Conservation (phyloP, 2,113 vertebrate genomes). For the Hydrolagus affinis region DNA sequence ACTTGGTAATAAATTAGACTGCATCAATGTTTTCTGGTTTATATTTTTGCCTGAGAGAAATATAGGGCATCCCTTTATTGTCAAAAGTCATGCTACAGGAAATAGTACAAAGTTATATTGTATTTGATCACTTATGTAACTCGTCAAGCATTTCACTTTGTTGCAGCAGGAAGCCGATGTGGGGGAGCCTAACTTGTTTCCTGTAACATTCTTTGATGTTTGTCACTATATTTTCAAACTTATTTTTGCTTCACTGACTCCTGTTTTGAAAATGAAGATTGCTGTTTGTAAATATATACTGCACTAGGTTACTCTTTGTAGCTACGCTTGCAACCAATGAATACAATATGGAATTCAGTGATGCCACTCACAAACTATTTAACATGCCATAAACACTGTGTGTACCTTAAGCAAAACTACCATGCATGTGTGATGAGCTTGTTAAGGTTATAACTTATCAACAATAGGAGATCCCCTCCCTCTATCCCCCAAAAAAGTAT, state of each 20-base stretch:
- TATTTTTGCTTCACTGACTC: neutral
- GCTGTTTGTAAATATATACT: too few relatives aligned
- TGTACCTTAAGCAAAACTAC: too few relatives aligned
- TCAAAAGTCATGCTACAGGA: neutral
- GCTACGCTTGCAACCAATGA: too few relatives aligned
- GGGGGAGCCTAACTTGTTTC: neutral
- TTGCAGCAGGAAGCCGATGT: neutral
- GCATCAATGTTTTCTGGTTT: neutral
- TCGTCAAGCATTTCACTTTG: neutral
- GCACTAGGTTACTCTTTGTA: too few relatives aligned
- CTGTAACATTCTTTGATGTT: neutral
- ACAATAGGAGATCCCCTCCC: too few relatives aligned
- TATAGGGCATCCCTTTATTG: neutral
- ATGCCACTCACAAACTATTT: too few relatives aligned
- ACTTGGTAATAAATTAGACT: neutral
- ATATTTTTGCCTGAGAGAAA: neutral
- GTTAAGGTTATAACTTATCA: too few relatives aligned
- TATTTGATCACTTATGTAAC: neutral
- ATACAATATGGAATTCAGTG: too few relatives aligned
- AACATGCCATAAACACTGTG: too few relatives aligned
- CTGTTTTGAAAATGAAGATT: neutral
- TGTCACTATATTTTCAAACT: neutral
- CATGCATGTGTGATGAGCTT: too few relatives aligned
- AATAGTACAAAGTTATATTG: neutral
- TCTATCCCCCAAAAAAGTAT: too few relatives aligned